These are phyloP conservation scores for Drosophila tanythrix DNA, from an alignment of 2,888 invertebrate species.

Conservation along the genomic window DNA sequence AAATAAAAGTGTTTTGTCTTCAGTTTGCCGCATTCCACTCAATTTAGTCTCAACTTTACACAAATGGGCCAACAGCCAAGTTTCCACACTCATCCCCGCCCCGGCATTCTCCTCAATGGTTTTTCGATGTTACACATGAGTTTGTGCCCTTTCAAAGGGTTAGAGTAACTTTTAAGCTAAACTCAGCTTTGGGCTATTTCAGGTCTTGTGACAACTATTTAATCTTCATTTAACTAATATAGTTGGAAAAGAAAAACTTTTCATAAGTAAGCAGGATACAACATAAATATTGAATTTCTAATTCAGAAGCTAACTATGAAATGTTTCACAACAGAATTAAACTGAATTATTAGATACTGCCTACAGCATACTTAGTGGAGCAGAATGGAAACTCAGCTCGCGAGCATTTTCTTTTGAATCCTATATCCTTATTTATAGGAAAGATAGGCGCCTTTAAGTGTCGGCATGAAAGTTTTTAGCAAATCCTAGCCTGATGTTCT, in stretches of 20 bases:
- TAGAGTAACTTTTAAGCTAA: neutral
- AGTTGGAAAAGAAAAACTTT: neutral
- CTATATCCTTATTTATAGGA: neutral
- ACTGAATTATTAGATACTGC: neutral
- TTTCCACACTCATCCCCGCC: neutral
- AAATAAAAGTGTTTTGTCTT: constrained; percentile 49
- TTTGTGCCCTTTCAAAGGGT: constrained; percentile 37
- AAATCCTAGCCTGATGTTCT: constrained; percentile 1
- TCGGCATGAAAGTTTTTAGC: constrained; percentile 1
- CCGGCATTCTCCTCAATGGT: neutral
- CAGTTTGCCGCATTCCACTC: constrained; percentile 62
- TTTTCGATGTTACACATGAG: constrained; percentile 17
- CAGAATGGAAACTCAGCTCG: neutral
- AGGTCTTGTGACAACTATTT: neutral
- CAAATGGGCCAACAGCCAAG: constrained; percentile 41
- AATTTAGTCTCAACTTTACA: constrained; percentile 67
- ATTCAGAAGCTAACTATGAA: neutral
- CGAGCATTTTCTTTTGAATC: neutral
- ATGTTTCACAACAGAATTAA: neutral
- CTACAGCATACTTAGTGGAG: constrained; percentile 1
- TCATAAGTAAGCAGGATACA: neutral
- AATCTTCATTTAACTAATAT: neutral
- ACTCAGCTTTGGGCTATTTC: neutral
- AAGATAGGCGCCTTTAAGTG: constrained; percentile 9
- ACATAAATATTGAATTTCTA: neutral